Evolutionary conservation across 2,797 vertebrate genomes (phyloP).

Genomic region (Micropoecilia bifurca): DNA sequence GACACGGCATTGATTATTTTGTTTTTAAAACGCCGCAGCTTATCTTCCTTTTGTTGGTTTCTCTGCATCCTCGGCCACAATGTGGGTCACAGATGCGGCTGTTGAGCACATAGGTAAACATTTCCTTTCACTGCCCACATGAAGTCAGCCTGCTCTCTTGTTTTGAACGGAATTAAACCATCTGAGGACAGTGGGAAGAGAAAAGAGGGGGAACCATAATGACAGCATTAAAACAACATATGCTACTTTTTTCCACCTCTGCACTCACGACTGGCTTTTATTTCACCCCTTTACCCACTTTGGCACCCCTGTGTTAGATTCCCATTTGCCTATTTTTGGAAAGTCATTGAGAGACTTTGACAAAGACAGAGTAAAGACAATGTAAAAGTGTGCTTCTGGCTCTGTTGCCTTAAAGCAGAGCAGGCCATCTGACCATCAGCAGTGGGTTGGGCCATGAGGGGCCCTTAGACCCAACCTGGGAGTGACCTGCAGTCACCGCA

Average conservation of each 20-base stretch:
- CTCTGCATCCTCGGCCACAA: constrained; percentile 37
- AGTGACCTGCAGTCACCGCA: constrained; percentile 59
- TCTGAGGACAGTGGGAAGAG: constrained; percentile 60
- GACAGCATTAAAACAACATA: constrained; percentile 84
- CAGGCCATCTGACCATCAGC: constrained; percentile 78
- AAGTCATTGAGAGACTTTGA: constrained; percentile 83
- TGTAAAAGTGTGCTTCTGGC: constrained; percentile 74
- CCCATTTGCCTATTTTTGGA: constrained; percentile 74
- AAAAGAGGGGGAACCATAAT: constrained; percentile 66
- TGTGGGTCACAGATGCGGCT: constrained; percentile 41
- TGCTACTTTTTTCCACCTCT: constrained; percentile 70
- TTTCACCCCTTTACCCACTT: constrained; percentile 63
- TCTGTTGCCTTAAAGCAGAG: constrained; percentile 63
- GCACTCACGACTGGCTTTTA: constrained; percentile 77
- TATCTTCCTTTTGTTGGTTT: constrained; percentile 70
- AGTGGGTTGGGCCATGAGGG: constrained; percentile 73
- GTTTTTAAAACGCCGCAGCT: constrained; percentile 65
- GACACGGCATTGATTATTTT: constrained; percentile 44
- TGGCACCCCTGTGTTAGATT: constrained; percentile 59
- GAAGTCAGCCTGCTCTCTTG: constrained; percentile 65
- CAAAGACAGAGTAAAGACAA: constrained; percentile 78
- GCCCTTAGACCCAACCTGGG: constrained; percentile 71
- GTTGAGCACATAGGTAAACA: constrained; percentile 60
- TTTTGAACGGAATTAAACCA: constrained; percentile 77
- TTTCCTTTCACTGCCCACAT: constrained; percentile 49